Percentiles rank a stretch among this genome's conserved stretches.
Evolutionary conservation across 2,888 invertebrate species (phyloP).

Genomic region (Archips crataeganus): DNA sequence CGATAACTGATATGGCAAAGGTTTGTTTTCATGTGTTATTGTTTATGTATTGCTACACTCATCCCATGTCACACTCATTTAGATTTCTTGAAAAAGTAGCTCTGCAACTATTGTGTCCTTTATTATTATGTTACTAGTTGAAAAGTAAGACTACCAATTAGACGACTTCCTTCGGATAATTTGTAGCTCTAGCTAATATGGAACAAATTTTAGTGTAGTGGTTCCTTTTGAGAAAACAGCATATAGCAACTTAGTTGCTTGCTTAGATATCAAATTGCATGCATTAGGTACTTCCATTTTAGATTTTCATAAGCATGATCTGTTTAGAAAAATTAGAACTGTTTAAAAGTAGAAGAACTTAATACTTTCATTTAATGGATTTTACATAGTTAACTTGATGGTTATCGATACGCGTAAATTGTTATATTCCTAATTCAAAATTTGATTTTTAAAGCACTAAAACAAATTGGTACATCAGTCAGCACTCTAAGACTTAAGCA

Average conservation of each 20-base stretch:
- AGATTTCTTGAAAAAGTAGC: slow-evolving; percentile 55
- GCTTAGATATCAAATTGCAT: slow-evolving; percentile 27
- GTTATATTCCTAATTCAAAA: no score
- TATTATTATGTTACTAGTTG: neutral
- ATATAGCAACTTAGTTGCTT: neutral
- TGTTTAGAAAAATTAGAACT: slow-evolving; percentile 16
- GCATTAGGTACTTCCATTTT: slow-evolving; percentile 25
- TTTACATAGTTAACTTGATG: neutral
- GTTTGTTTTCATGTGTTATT: slow-evolving; percentile 84
- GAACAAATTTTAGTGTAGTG: neutral
- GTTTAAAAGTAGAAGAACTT: slow-evolving; percentile 4
- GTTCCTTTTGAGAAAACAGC: neutral
- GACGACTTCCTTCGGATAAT: neutral
- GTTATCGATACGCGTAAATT: neutral
- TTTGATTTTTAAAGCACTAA: neutral
- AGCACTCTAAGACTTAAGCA: neutral
- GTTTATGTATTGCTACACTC: slow-evolving; percentile 72
- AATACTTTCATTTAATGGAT: neutral
- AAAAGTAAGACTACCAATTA: neutral
- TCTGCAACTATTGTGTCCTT: neutral
- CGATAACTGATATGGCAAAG: slow-evolving; percentile 99
- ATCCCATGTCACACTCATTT: slow-evolving; percentile 71
- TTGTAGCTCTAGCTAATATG: slow-evolving; percentile 3
- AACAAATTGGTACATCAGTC: neutral
- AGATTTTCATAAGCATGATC: slow-evolving; percentile 37